Evolutionary conservation across 2,888 invertebrate genomes (phyloP), one percentile per base, ranked within the genome.

Genomic region (Congeria kusceri): DNA sequence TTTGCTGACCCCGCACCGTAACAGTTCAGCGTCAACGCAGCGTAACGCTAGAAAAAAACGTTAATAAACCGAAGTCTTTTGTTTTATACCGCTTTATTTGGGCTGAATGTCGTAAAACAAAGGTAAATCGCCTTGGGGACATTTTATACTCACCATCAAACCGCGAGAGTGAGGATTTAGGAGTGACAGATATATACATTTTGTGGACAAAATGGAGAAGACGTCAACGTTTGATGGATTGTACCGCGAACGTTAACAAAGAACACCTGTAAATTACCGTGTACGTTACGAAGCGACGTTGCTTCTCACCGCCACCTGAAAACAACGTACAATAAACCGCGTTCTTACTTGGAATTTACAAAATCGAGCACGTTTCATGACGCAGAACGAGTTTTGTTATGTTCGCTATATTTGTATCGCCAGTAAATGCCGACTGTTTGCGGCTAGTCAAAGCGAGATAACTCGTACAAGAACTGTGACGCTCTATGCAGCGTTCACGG

Each of bases 141-240:
- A 83, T 83, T 76, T 77, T 77, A 71, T 78, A 70, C 71, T 63
- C 69, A 77, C 72, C 83, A 80, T 78, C 76, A 80, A 83, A 72
- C 74, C 68, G 53, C 59, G 62, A 76, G 76, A 77, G 67, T 71
- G 77, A 67, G 80, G 77, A 66, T 79, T 69, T 56, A 61, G 44
- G 73, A 69, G 77, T 83, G 83, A 83, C 83, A 83, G 80, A 80
- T 78, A 78, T 78, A 83, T 83, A 83, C 80, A 83, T 83, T 78
- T 77, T 72, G 80, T 72, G 83, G 72, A 66, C 62, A 71, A 78
- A 80, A 83, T 80, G 76, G 78, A 80, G 67, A 76, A 73, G 65
- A 32, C 75, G 83, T 83, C 83, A 80, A 23, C 61, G 49, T 28
- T 64, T 77, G 83, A 83, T 80, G 75, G 75, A 78, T 80, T 74